Evolutionary conservation across 2,888 invertebrate genomes (phyloP), one percentile per base, ranked within the genome.

Genomic region (Ischnus inquisitorius): DNA sequence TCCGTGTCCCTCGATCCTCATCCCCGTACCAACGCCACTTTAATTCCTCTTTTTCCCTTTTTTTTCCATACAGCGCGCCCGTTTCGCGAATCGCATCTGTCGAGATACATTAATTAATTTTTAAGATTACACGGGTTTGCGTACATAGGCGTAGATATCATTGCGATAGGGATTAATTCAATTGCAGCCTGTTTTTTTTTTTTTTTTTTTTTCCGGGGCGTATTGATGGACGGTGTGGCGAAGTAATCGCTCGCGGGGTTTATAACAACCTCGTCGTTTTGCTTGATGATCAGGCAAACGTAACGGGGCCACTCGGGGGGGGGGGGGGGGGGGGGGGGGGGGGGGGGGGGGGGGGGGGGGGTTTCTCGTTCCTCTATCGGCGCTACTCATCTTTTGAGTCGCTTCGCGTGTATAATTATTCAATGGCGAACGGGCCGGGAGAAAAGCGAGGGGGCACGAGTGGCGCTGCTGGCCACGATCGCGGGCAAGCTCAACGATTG

Each of bases 371-470:
- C 86, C 82, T 87, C 82, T 90, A 91, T 91, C 91, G 88, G 87
- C 72, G 80, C 81, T 87, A 82, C 85, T 87, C 88, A 91, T 92
- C 92, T 91, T 88, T 87, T 87, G 85, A 86, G 88, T 86, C 88
- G 86, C 88, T 86, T 87, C 88, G 89, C 89, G 91, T 88, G 88
- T 89, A 87, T 91, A 91, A 92, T 92, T 92, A 92, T 91, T 92
- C 92, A 90, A 91, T 90, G 90, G 88, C 48, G 28, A 51, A n/a
- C n/a, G n/a, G n/a, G n/a, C n/a, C n/a, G 69, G 46, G 46, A 48
- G 34, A 8, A 34, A 34, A 34, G 34, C n/a, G n/a, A 69, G 64
- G 54, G 64, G 60, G 62, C 10, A 51, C 67, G 12, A 39, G 46
- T 54, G 54, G 54, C 88, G 89, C 86, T 87, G 88, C 85, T 77